Conservation (phyloP, 2,888 invertebrate species). For the Cotesia congregata region DNA sequence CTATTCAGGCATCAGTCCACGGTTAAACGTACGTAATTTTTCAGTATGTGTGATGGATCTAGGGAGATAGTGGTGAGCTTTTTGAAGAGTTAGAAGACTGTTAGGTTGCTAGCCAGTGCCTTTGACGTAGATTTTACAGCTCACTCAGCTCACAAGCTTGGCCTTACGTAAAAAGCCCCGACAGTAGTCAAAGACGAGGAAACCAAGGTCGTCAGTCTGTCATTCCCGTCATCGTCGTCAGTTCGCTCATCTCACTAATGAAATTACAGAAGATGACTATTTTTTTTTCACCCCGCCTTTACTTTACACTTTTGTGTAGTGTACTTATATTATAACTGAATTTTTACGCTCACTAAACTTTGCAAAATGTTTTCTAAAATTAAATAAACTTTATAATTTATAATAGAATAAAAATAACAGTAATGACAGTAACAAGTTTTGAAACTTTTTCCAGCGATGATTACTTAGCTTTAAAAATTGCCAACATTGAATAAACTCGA, state of each 20-base stretch:
- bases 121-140: slow-evolving; percentile 7
- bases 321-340: not conserved
- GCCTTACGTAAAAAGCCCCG: slow-evolving; percentile 17
- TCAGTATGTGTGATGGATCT: not conserved
- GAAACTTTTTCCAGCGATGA: not conserved
- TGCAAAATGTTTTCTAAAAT: not conserved
- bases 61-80: not conserved
- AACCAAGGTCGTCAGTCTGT: slow-evolving; percentile 23
- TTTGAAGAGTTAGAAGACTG: not conserved
- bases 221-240: not conserved
- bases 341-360: not conserved
- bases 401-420: not conserved
- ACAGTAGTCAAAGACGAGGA: slow-evolving; percentile 16
- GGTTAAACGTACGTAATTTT: not conserved
- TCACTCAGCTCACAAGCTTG: not conserved
- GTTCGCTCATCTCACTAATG: slow-evolving; percentile 20
- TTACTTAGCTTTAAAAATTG: not conserved
- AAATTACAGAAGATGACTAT: slow-evolving; percentile 10
- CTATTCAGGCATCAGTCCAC: slow-evolving; percentile 2
- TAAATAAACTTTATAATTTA: too few species aligned
- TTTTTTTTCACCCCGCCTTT: not conserved
- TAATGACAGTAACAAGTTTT: not conserved
- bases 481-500: not conserved
- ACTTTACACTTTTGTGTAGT: not conserved
- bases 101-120: slow-evolving; percentile 8